Evolutionary conservation across 2,888 invertebrate species (phyloP).

Genomic region (Liposcelis brunnea): DNA sequence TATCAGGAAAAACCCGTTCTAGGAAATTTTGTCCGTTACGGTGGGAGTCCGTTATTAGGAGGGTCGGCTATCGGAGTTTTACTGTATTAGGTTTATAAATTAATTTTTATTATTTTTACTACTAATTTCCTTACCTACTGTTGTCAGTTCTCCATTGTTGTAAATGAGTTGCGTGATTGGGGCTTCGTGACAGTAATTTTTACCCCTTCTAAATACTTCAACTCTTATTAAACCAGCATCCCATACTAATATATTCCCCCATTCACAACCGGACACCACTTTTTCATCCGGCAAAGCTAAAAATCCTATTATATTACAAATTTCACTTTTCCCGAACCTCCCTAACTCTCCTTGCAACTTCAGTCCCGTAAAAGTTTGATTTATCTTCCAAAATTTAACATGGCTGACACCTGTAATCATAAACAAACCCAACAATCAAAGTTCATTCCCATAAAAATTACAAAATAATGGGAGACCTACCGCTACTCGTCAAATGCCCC

Average conservation of each 20-base stretch:
- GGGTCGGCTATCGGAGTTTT: too few relatives aligned
- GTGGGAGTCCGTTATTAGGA: too few relatives aligned
- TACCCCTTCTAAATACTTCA: conserved; percentile 54
- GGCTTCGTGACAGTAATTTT: conserved; percentile 57
- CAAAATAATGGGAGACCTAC: conserved; percentile 29
- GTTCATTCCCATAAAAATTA: background rate
- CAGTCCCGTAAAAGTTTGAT: conserved; percentile 73
- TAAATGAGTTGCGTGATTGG: conserved; percentile 49
- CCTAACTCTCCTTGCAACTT: conserved; percentile 80
- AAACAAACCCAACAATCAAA: background rate
- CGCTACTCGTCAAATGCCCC: conserved; percentile 62
- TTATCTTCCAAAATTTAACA: conserved; percentile 89
- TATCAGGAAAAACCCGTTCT: too few relatives aligned
- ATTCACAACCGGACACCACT: conserved; percentile 69
- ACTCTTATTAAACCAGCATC: conserved; percentile 75
- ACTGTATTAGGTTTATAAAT: too few relatives aligned
- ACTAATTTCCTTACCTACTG: conserved; percentile 29
- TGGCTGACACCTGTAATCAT: conserved; percentile 43
- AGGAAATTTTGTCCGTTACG: too few relatives aligned
- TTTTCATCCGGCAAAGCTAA: conserved; percentile 80
- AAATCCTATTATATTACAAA: conserved; percentile 71
- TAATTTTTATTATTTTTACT: background rate
- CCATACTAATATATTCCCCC: conserved; percentile 88
- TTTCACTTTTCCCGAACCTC: conserved; percentile 81
- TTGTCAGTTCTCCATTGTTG: conserved; percentile 35